These are phyloP conservation scores for Protobothrops flavoviridis DNA, from an alignment of 2,113 vertebrate species.

Conservation along the genomic window DNA sequence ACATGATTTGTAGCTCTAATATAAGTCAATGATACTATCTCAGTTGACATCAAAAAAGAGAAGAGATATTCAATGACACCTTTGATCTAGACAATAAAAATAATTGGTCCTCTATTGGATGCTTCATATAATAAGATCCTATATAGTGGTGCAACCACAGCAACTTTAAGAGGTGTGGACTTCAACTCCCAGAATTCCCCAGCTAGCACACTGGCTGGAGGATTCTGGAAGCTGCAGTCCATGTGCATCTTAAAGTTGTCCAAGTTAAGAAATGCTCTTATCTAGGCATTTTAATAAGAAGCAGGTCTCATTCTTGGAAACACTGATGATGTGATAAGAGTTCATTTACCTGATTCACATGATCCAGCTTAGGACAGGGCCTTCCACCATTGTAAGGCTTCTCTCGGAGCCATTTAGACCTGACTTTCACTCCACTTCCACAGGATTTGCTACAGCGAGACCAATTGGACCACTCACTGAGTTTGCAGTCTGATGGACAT, in stretches of 20 bases:
- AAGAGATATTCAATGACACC: background rate
- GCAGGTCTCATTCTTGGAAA: background rate
- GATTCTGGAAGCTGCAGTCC: too few relatives aligned
- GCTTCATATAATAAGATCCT: background rate
- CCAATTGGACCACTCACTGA: slow-evolving; percentile 99
- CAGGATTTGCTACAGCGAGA: slow-evolving; percentile 97
- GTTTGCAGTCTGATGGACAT: slow-evolving; percentile 96
- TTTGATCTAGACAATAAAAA: background rate
- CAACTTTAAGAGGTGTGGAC: background rate
- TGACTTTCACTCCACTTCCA: slow-evolving; percentile 96
- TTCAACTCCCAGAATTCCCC: background rate
- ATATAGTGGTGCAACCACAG: background rate
- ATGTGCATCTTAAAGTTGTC: background rate
- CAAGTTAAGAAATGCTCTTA: background rate
- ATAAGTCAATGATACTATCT: background rate
- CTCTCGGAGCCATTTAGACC: slow-evolving; percentile 96
- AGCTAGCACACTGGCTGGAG: background rate
- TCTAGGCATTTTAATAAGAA: background rate
- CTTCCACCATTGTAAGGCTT: slow-evolving; percentile 96
- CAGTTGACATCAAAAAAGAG: background rate
- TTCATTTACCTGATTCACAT: slow-evolving; percentile 89
- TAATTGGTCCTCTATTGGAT: background rate
- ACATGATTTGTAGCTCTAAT: background rate
- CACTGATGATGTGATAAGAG: background rate
- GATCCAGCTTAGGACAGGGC: slow-evolving; percentile 95